Conservation (phyloP, 2,113 vertebrate species). For the Prunella himalayana region DNA sequence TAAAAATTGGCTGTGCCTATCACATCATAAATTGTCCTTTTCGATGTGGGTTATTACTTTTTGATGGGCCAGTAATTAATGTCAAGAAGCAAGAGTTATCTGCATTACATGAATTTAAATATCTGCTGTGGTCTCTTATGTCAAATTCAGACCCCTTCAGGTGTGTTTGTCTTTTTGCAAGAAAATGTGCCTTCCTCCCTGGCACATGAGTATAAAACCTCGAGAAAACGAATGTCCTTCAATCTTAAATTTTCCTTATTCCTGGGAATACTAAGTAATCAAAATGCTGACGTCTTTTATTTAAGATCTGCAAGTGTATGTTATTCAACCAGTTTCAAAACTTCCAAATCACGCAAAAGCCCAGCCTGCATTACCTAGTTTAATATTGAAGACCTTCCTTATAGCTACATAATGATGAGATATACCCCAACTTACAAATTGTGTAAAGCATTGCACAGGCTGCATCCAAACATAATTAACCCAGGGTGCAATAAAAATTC, state of each 20-base stretch:
- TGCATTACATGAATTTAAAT: background rate
- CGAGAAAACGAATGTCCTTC: background rate
- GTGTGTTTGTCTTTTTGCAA: background rate
- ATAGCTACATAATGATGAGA: background rate
- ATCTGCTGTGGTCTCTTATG: background rate
- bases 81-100: background rate
- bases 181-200: background rate
- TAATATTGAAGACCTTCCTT: background rate
- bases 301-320: background rate
- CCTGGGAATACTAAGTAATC: background rate
- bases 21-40: background rate
- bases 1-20: background rate
- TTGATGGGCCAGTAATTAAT: background rate
- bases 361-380: background rate
- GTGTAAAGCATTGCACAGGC: background rate
- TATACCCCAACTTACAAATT: background rate
- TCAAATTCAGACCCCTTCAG: slow-evolving; percentile 7
- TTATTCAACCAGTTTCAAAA: background rate
- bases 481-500: background rate
- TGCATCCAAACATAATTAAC: background rate
- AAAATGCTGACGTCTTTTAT: background rate
- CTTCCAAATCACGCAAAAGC: background rate
- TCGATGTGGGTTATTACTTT: background rate
- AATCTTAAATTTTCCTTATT: background rate
- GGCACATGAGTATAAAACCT: background rate